Percentiles rank a stretch among this genome's conserved stretches.
These are phyloP conservation scores for Eupristina koningsbergeri DNA, from an alignment of 1,140 invertebrate genomes.

Conservation along the genomic window DNA sequence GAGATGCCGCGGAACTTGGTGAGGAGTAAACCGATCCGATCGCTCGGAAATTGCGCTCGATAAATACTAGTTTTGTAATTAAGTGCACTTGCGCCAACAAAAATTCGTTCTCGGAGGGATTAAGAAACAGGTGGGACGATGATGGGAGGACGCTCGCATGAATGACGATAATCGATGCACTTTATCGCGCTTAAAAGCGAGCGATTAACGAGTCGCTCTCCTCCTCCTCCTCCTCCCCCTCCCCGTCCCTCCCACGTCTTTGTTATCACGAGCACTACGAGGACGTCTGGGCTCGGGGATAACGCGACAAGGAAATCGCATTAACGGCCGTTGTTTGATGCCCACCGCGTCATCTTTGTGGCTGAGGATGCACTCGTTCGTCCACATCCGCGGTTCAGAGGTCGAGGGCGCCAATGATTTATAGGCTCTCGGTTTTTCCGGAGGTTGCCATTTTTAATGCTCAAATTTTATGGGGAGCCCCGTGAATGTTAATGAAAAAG, in stretches of 20 bases:
- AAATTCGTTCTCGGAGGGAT: too few relatives aligned
- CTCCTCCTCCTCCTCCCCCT: too few relatives aligned
- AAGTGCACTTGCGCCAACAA: too few relatives aligned
- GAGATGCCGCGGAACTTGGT: background rate
- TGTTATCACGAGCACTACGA: conserved; percentile 9
- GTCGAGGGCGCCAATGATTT: too few relatives aligned
- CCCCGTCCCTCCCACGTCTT: too few relatives aligned
- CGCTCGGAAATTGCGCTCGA: too few relatives aligned
- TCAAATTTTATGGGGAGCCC: background rate
- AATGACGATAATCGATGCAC: background rate
- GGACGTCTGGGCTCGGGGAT: background rate
- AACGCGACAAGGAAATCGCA: conserved; percentile 61
- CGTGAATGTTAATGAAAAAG: background rate
- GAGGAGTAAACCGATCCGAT: too few relatives aligned
- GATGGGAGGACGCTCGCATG: too few relatives aligned
- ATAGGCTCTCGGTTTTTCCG: background rate
- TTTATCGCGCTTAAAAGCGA: conserved; percentile 1
- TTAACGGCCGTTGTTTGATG: conserved; percentile 61
- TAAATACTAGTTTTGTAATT: too few relatives aligned
- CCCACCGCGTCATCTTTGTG: conserved; percentile 49
- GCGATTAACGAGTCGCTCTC: conserved; percentile 4
- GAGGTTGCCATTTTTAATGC: background rate
- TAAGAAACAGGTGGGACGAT: too few relatives aligned
- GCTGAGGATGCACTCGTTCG: too few relatives aligned
- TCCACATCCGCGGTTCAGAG: too few relatives aligned